Percentiles rank a stretch among this genome's conserved stretches.
Evolutionary conservation across 2,888 invertebrate genomes (phyloP).

Genomic region (Temnothorax ravouxi): DNA sequence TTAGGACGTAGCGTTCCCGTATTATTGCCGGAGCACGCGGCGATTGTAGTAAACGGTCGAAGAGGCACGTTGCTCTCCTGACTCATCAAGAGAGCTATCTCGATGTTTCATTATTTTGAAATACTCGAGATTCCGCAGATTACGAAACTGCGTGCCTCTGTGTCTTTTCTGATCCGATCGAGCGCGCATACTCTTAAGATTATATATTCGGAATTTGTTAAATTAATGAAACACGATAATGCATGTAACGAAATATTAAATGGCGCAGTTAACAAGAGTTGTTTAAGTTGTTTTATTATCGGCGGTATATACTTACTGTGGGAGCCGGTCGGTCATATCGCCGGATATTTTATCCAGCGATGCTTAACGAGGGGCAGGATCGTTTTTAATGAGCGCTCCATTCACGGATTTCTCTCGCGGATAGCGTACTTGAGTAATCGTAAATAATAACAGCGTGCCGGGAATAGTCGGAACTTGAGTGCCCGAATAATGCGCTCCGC

Average conservation of each 20-base stretch:
- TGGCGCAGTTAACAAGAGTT: background rate
- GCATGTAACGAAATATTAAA: background rate
- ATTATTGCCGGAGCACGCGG: background rate
- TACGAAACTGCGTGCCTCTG: background rate
- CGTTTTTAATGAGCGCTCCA: constrained; percentile 25
- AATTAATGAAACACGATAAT: background rate
- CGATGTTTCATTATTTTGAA: background rate
- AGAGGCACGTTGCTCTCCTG: background rate
- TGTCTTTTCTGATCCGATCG: background rate
- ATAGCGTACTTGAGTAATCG: constrained; percentile 33
- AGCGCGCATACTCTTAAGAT: background rate
- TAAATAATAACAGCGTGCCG: constrained; percentile 55
- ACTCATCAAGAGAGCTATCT: background rate
- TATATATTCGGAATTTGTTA: background rate
- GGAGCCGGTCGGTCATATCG: background rate
- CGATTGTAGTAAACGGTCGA: background rate
- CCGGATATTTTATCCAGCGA: constrained; percentile 5
- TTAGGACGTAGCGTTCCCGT: background rate
- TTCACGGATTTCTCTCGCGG: constrained; percentile 37
- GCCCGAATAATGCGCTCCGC: background rate
- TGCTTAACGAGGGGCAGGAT: constrained; percentile 6
- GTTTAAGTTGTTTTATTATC: background rate
- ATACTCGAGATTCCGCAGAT: background rate
- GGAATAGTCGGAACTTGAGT: constrained; percentile 18
- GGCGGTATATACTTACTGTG: too few species aligned